Conservation (phyloP, 2,888 invertebrate species). For the Dicyrtoma fusca region DNA sequence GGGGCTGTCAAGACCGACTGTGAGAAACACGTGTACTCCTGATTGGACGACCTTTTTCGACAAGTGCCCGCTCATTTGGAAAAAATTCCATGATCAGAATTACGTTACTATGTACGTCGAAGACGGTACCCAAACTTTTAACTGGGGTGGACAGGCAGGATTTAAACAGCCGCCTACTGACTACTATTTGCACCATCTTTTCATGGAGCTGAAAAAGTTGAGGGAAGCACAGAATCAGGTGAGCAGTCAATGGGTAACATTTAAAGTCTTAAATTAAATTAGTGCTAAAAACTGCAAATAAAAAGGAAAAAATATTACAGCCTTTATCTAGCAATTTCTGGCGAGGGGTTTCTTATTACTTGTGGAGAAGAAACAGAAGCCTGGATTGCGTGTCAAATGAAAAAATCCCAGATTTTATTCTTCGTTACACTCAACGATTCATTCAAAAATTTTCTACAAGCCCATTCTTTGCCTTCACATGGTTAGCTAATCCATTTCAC, state of each 20-base stretch:
- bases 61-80: constrained; percentile 76
- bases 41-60: constrained; percentile 64
- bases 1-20: constrained; percentile 63
- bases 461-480: constrained; percentile 75
- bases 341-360: no score
- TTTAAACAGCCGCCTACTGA: constrained; percentile 76
- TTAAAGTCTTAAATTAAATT: no score
- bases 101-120: constrained; percentile 80
- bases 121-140: constrained; percentile 74
- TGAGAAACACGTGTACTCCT: constrained; percentile 47
- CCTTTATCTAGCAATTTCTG: no score
- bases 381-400: constrained; percentile 27
- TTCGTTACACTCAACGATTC: constrained; percentile 72
- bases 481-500: constrained; percentile 78
- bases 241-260: no score
- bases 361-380: no score
- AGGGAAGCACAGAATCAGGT: no score
- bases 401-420: constrained; percentile 64
- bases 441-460: constrained; percentile 67
- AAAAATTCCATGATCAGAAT: constrained; percentile 69
- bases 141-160: constrained; percentile 69
- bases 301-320: background rate
- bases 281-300: no score
- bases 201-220: constrained; percentile 63
- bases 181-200: constrained; percentile 75